Evolutionary conservation across 2,797 vertebrate species (phyloP).

Genomic region (Somateria mollissima): DNA sequence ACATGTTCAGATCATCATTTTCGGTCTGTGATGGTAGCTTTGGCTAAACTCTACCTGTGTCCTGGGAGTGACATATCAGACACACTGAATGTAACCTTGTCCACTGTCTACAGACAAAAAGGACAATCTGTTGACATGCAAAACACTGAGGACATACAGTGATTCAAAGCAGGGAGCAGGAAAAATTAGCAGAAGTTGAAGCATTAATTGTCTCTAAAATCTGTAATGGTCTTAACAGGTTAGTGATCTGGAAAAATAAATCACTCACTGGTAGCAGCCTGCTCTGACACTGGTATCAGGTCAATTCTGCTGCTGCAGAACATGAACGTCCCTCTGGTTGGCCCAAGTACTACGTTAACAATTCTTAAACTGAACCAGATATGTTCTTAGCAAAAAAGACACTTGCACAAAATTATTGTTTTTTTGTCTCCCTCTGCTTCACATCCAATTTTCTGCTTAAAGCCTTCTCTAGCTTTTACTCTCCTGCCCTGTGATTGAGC

Average conservation of each 20-base stretch:
- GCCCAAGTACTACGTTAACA: background rate
- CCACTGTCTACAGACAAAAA: background rate
- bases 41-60: constrained; percentile 8
- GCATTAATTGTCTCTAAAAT: background rate
- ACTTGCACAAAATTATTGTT: background rate
- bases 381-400: background rate
- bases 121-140: background rate
- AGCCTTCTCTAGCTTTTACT: background rate
- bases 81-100: background rate
- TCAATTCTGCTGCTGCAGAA: background rate
- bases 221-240: background rate
- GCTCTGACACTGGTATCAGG: background rate
- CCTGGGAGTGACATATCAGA: background rate
- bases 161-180: background rate
- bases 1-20: background rate
- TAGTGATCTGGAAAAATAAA: background rate
- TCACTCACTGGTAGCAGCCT: background rate
- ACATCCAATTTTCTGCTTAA: background rate
- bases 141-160: background rate
- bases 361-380: background rate
- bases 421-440: background rate
- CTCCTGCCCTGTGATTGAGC: background rate
- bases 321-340: background rate
- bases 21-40: background rate
- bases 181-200: background rate